Evolutionary conservation across 1,140 invertebrate species (phyloP).

Genomic region (Ceratoteleas bidentatus): DNA sequence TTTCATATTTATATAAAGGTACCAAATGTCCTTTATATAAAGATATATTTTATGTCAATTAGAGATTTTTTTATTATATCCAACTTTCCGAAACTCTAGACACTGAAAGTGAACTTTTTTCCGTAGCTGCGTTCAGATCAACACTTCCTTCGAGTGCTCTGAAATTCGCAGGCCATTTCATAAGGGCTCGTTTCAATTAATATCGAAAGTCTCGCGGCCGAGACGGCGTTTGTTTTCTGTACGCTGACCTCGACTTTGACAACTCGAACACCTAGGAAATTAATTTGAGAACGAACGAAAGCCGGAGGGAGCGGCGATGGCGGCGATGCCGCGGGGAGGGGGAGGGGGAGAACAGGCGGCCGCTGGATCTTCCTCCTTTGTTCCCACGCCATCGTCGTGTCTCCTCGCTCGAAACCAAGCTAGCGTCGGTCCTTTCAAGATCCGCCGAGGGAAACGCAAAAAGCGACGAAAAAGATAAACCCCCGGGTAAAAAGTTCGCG

Average conservation of each 20-base stretch:
- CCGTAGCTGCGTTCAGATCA: too few species aligned
- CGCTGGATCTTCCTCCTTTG: slow-evolving; percentile 72
- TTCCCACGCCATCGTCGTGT: slow-evolving; percentile 74
- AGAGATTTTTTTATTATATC: too few species aligned
- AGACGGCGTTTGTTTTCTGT: slow-evolving; percentile 51
- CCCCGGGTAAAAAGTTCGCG: slow-evolving; percentile 46
- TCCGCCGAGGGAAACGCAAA: slow-evolving; percentile 64
- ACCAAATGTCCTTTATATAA: too few species aligned
- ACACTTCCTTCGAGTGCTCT: too few species aligned
- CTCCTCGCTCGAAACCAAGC: slow-evolving; percentile 63
- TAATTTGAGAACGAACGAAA: slow-evolving; percentile 54
- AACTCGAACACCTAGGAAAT: slow-evolving; percentile 63
- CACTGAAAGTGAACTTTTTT: too few species aligned
- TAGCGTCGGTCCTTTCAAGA: slow-evolving; percentile 72
- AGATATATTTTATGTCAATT: too few species aligned
- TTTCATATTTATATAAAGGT: too few species aligned
- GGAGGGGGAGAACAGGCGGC: not conserved
- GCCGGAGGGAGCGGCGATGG: slow-evolving; percentile 17
- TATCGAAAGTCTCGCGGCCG: slow-evolving; percentile 42
- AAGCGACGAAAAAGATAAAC: slow-evolving; percentile 42
- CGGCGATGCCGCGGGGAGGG: slow-evolving; percentile 5
- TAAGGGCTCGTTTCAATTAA: slow-evolving; percentile 45
- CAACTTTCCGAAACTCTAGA: too few species aligned
- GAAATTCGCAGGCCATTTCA: slow-evolving; percentile 12
- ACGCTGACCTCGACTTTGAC: slow-evolving; percentile 57